Conservation (phyloP, 37 sponge, comb jelly and placozoan species). For the Hexactinellida sp. region DNA sequence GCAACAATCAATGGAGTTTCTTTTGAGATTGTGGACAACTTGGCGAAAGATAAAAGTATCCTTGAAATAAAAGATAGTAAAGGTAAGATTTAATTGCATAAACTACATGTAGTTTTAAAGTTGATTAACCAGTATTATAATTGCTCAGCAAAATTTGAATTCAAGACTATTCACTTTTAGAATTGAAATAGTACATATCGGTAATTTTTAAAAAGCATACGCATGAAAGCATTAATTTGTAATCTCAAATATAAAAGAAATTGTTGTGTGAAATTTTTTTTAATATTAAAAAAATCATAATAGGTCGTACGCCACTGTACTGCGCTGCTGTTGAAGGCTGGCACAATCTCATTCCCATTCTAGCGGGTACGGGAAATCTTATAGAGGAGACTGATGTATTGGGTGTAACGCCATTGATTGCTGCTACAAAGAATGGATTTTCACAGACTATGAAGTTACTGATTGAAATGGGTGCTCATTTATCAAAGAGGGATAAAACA, state of each 20-base stretch:
- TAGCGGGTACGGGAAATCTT: not conserved
- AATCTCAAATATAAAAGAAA: not conserved
- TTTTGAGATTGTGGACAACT: not conserved
- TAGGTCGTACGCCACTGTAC: not conserved
- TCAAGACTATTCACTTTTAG: too few species aligned
- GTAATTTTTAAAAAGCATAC: not conserved
- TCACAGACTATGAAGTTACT: not conserved
- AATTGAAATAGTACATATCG: not conserved
- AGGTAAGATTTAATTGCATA: not conserved
- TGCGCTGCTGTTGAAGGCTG: slow-evolving; percentile 4
- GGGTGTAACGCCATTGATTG: not conserved
- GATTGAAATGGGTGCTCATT: not conserved
- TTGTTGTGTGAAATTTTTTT: too few species aligned
- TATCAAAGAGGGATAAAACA: not conserved
- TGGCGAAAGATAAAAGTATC: not conserved
- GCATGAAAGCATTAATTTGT: not conserved
- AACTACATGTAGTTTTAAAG: too few species aligned
- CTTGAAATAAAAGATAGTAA: not conserved
- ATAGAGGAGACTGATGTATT: not conserved
- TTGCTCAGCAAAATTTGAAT: too few species aligned
- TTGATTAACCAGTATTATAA: too few species aligned
- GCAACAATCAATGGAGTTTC: not conserved
- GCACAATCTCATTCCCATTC: not conserved
- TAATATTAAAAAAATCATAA: too few species aligned
- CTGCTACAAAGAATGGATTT: not conserved